Conservation (phyloP, 2,797 vertebrate species). For the Balearica regulorum region DNA sequence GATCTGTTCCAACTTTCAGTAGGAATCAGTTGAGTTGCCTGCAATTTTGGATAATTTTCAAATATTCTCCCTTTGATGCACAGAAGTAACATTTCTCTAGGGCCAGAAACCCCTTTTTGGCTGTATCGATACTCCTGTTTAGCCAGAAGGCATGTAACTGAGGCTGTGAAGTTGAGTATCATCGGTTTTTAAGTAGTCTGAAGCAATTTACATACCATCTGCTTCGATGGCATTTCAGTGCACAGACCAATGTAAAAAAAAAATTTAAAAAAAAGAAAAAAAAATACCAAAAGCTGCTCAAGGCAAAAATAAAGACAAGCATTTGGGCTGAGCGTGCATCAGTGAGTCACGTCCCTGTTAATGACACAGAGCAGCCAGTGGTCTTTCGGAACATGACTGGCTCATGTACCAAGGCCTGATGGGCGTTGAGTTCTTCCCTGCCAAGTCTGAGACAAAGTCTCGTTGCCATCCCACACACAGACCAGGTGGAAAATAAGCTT, state of each 20-base stretch:
- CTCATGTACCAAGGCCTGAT: neutral
- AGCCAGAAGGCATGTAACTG: neutral
- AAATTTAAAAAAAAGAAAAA: too few species aligned
- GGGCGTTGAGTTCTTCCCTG: neutral
- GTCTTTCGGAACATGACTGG: neutral
- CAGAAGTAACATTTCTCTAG: conserved; percentile 23
- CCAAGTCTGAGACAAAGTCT: neutral
- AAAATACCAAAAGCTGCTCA: neutral
- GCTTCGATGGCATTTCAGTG: neutral
- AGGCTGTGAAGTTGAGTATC: neutral
- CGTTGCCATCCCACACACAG: neutral
- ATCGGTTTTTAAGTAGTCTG: neutral
- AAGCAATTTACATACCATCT: neutral
- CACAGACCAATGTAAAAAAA: neutral
- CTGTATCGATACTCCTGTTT: neutral
- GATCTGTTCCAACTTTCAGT: conserved; percentile 47
- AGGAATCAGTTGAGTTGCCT: conserved; percentile 33
- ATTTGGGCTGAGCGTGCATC: neutral
- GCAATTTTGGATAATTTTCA: conserved; percentile 47
- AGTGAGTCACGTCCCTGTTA: neutral
- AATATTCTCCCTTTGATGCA: conserved; percentile 41
- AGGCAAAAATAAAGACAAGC: neutral
- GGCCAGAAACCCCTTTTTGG: conserved; percentile 27
- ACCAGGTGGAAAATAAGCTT: neutral
- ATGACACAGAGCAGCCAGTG: neutral